These are phyloP conservation scores for Toxotes lorentzi DNA, from an alignment of 2,797 vertebrate genomes.

Conservation along the genomic window DNA sequence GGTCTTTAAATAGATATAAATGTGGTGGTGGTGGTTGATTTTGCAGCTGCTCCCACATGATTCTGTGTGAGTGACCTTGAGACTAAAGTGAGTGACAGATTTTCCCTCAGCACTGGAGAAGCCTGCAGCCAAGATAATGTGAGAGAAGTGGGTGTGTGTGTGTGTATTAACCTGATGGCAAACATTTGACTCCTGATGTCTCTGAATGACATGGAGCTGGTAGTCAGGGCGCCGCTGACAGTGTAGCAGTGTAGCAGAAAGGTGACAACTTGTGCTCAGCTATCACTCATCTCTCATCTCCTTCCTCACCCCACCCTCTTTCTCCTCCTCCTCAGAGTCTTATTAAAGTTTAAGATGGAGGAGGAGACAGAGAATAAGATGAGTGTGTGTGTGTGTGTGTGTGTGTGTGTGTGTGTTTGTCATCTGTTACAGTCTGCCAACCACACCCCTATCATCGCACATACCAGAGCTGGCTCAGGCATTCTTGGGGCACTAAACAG, in stretches of 20 bases:
- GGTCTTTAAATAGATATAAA: neutral
- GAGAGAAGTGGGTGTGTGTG: neutral
- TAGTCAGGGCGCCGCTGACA: slow-evolving; percentile 43
- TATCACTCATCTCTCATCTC: slow-evolving; percentile 57
- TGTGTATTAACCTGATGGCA: neutral
- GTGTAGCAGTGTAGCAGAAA: slow-evolving; percentile 60
- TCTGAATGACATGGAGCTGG: slow-evolving; percentile 22
- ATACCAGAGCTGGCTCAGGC: slow-evolving; percentile 47
- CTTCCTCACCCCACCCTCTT: neutral
- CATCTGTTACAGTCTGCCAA: slow-evolving; percentile 42
- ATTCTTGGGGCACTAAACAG: neutral
- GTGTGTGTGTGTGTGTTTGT: slow-evolving; percentile 22
- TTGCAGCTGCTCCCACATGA: slow-evolving; percentile 33
- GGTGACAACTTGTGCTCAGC: slow-evolving; percentile 60
- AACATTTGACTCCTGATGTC: slow-evolving; percentile 13
- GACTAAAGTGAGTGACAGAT: slow-evolving; percentile 40
- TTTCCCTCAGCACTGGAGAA: neutral
- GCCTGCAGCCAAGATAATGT: neutral
- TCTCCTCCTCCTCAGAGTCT: slow-evolving; percentile 3
- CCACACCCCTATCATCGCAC: slow-evolving; percentile 59
- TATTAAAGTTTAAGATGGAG: slow-evolving; percentile 1
- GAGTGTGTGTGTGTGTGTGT: slow-evolving; percentile 18
- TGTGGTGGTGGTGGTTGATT: neutral
- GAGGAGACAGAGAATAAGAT: slow-evolving; percentile 21
- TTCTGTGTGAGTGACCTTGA: slow-evolving; percentile 64